Percentiles rank a stretch among this genome's conserved stretches.
Conservation (phyloP, 2,888 invertebrate species). For the Dorcus hopei region DNA sequence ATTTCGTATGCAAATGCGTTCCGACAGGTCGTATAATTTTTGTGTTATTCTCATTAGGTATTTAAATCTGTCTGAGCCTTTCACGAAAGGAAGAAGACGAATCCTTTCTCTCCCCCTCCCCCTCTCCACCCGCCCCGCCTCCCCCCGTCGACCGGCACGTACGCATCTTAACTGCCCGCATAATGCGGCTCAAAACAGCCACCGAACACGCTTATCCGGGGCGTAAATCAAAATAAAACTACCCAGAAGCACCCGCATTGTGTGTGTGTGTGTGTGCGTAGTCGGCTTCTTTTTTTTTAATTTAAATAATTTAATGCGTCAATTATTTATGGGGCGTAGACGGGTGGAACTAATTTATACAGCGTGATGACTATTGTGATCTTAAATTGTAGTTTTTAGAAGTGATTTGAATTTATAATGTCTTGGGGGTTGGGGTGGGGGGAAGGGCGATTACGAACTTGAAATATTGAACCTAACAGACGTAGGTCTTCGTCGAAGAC, state of each 20-base stretch:
- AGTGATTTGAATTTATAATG: no score
- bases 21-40: background rate
- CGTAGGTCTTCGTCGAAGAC: no score
- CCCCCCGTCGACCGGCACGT: conserved; percentile 8
- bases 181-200: conserved; percentile 26
- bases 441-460: no score
- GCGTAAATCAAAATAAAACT: conserved; percentile 28
- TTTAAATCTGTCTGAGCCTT: conserved; percentile 3
- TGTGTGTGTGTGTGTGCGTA: conserved; percentile 6
- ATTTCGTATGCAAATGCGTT: background rate
- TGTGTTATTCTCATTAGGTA: conserved; percentile 1
- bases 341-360: no score
- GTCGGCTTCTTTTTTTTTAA: background rate
- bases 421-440: no score
- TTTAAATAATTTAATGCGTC: background rate
- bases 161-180: conserved; percentile 27
- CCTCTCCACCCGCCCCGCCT: background rate
- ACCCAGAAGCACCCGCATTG: conserved; percentile 16
- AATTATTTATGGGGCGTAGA: background rate
- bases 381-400: no score
- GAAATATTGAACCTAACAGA: no score
- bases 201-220: conserved; percentile 17
- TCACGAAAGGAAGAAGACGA: background rate
- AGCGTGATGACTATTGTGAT: no score
- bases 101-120: background rate